Conservation (phyloP, 2,797 vertebrate genomes). For the Bradypodion ventrale region DNA sequence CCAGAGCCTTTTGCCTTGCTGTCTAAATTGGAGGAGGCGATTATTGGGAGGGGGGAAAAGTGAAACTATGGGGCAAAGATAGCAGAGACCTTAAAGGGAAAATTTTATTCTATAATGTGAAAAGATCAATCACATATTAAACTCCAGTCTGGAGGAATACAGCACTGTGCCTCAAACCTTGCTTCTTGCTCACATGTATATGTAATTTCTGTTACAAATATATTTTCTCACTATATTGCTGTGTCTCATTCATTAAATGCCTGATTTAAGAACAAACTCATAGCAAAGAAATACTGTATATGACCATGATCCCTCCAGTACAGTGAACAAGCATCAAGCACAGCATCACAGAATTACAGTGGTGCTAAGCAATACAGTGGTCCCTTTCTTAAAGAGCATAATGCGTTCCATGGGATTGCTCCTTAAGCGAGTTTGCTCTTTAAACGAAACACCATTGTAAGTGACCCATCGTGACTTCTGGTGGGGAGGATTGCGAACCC, state of each 20-base stretch:
- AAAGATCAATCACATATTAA: background rate
- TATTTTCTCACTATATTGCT: constrained; percentile 2
- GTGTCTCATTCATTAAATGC: constrained; percentile 6
- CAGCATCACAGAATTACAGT: too few relatives aligned
- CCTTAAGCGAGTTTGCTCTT: too few relatives aligned
- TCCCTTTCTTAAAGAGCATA: too few relatives aligned
- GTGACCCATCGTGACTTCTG: too few relatives aligned
- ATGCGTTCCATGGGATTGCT: too few relatives aligned
- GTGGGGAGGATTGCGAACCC: too few relatives aligned
- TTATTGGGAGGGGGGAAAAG: background rate
- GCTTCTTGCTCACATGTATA: background rate
- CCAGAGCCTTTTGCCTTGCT: too few relatives aligned
- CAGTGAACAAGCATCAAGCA: too few relatives aligned
- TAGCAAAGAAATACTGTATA: too few relatives aligned
- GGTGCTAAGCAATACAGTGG: too few relatives aligned
- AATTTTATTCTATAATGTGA: background rate
- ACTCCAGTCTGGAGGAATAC: background rate
- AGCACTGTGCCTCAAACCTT: background rate
- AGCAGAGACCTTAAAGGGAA: too few relatives aligned
- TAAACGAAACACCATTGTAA: too few relatives aligned
- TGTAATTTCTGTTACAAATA: constrained; percentile 20
- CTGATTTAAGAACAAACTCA: background rate
- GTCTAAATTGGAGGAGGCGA: background rate
- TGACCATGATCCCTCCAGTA: background rate
- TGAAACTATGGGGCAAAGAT: background rate